Evolutionary conservation across 1,140 invertebrate species (phyloP), one percentile per base, ranked within the genome.

Genomic region (Panagrolaimus sp.): DNA sequence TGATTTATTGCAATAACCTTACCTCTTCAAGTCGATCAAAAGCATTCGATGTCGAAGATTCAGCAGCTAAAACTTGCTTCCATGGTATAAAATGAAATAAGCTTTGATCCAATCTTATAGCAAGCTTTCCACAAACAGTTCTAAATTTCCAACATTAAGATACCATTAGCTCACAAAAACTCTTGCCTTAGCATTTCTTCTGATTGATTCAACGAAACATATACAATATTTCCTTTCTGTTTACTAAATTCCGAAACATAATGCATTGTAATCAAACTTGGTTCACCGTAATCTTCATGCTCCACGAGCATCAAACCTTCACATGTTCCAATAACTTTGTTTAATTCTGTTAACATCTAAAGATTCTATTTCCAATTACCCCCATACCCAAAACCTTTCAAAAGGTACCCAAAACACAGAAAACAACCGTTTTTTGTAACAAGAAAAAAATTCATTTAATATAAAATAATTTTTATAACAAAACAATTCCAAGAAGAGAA

Each of bases 401-500:
- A 57, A 57, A 57, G 27, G 51, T 57, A 57, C 20, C 20, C 48
- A 57, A n/a, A n/a, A 57, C 51, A 57, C 20, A 57, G 27, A 20
- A 20, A 27, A 57, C n/a, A 20, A 57, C 51, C 27, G 51, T 9
- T 57, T 27, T 20, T 13, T 57, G n/a, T n/a, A n/a, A 13, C 27
- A 57, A 57, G 20, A 57, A 57, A 20, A 57, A 57, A 57, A 25
- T 11, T 25, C 51, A 57, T 27, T 8, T 2, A 20, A 27, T 11
- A 25, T 57, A 27, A 57, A 66, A 46, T 66, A 38, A 61, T 46
- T 72, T 53, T 72, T 51, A 67, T 66, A 72, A 72, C 63, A 72
- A 71, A 65, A 74, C 63, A 48, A 65, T n/a, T 57, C 51, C 51
- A 57, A 57, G 51, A 48, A 48, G 20, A 23, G 27, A 57, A 57